Percentiles rank a stretch among this genome's conserved stretches.
These are phyloP conservation scores for Marisa cornuarietis DNA, from an alignment of 1,140 invertebrate genomes.

Conservation along the genomic window DNA sequence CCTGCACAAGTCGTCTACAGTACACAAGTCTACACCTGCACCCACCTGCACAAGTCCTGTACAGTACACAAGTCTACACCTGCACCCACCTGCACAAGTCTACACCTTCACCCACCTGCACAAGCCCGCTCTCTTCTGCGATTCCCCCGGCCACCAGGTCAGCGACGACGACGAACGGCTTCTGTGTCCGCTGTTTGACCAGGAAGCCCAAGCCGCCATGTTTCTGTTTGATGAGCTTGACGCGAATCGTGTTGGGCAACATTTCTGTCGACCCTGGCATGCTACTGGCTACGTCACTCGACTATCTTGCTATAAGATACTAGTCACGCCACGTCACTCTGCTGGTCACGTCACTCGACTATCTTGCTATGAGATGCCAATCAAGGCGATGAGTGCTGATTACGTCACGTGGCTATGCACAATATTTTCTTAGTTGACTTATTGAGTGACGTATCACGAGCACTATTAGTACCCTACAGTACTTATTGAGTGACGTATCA, in stretches of 20 bases:
- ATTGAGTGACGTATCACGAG: not conserved
- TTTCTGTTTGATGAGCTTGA: constrained; percentile 54
- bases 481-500: not conserved
- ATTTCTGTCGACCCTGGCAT: not conserved
- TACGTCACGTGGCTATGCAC: not conserved
- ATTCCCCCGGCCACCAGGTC: constrained; percentile 52
- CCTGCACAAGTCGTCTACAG: too few species aligned
- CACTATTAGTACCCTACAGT: too few species aligned
- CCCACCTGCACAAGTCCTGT: too few species aligned
- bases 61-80: not conserved
- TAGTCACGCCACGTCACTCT: not conserved
- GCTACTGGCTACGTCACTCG: not conserved
- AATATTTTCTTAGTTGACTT: too few species aligned
- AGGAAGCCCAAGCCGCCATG: constrained; percentile 57
- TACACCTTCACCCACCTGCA: constrained; percentile 31
- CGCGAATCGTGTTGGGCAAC: constrained; percentile 52
- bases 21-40: too few species aligned
- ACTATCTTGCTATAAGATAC: not conserved
- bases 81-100: too few species aligned
- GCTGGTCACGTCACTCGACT: not conserved
- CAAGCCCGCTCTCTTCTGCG: constrained; percentile 55
- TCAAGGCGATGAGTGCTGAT: too few species aligned
- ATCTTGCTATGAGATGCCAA: too few species aligned
- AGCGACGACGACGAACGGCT: constrained; percentile 53
- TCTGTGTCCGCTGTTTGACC: constrained; percentile 50